Conservation (phyloP, 2,888 invertebrate species). For the Ligdia adustata region DNA sequence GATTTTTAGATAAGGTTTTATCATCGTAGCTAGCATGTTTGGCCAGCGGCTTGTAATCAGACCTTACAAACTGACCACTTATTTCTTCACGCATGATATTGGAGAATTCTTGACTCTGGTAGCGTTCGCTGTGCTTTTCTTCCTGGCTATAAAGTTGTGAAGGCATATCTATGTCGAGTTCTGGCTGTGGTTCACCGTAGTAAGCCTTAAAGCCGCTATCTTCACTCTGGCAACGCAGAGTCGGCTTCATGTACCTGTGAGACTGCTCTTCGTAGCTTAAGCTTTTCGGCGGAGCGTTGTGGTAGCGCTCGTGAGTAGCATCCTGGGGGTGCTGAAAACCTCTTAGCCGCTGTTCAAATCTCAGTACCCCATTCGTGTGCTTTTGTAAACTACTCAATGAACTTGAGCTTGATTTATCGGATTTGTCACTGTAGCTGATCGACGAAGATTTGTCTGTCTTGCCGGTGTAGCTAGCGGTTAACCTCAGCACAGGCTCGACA, state of each 20-base stretch:
- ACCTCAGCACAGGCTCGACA: slow-evolving; percentile 63
- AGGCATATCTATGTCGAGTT: slow-evolving; percentile 83
- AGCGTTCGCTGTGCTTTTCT: slow-evolving; percentile 86
- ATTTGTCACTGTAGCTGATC: slow-evolving; percentile 79
- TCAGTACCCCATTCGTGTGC: slow-evolving; percentile 67
- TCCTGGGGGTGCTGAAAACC: slow-evolving; percentile 58
- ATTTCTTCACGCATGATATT: slow-evolving; percentile 71
- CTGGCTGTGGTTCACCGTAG: slow-evolving; percentile 73
- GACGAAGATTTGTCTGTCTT: slow-evolving; percentile 78
- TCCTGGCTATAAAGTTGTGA: slow-evolving; percentile 84
- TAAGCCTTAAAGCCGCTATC: slow-evolving; percentile 79
- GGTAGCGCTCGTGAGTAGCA: slow-evolving; percentile 63
- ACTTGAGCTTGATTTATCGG: slow-evolving; percentile 80
- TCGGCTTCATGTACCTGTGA: slow-evolving; percentile 75
- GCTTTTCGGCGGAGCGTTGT: slow-evolving; percentile 76
- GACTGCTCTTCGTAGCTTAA: slow-evolving; percentile 77
- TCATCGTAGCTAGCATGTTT: slow-evolving; percentile 88
- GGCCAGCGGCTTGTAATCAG: slow-evolving; percentile 84
- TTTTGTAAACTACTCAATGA: slow-evolving; percentile 78
- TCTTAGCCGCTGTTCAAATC: slow-evolving; percentile 68
- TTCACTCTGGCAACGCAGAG: slow-evolving; percentile 85
- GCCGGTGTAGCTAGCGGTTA: slow-evolving; percentile 59
- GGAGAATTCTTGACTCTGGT: slow-evolving; percentile 87
- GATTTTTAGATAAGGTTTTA: slow-evolving; percentile 85
- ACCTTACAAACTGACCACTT: slow-evolving; percentile 70